Percentiles rank a stretch among this genome's conserved stretches.
These are phyloP conservation scores for Micropoecilia bifurca DNA, from an alignment of 2,797 vertebrate genomes.

Conservation along the genomic window DNA sequence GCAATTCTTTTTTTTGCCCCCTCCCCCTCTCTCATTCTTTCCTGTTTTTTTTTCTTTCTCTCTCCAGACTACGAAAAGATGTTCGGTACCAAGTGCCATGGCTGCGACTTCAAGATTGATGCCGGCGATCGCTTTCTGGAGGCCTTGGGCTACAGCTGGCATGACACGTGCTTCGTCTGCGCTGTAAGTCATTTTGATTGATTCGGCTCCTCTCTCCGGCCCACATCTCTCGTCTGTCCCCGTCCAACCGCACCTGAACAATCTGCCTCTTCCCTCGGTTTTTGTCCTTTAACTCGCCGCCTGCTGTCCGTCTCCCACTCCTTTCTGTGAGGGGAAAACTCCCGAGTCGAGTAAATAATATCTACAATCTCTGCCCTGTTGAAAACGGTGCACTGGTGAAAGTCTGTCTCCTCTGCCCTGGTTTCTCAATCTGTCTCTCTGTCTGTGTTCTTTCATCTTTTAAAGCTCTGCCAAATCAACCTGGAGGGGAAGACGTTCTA, in stretches of 20 bases:
- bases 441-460: conserved; percentile 65
- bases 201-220: conserved; percentile 51
- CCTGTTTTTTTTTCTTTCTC: not conserved
- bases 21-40: not conserved
- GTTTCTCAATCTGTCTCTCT: conserved; percentile 51
- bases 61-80: conserved; percentile 96
- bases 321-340: conserved; percentile 28
- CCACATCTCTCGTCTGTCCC: conserved; percentile 40
- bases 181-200: conserved; percentile 89
- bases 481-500: conserved; percentile 99
- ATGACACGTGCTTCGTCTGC: conserved; percentile 98
- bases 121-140: conserved; percentile 98
- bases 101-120: conserved; percentile 99
- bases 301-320: conserved; percentile 28
- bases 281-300: conserved; percentile 33
- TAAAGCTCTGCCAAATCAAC: conserved; percentile 97
- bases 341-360: conserved; percentile 42
- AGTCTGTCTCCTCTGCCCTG: conserved; percentile 42
- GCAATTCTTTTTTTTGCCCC: not conserved
- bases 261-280: conserved; percentile 29
- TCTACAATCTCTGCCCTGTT: conserved; percentile 27
- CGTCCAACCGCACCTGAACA: conserved; percentile 59
- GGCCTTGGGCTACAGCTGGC: conserved; percentile 99
- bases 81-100: conserved; percentile 99
- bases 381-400: conserved; percentile 33